Conservation (phyloP, 92 coral and sea anemone species). For the Porites rus region DNA sequence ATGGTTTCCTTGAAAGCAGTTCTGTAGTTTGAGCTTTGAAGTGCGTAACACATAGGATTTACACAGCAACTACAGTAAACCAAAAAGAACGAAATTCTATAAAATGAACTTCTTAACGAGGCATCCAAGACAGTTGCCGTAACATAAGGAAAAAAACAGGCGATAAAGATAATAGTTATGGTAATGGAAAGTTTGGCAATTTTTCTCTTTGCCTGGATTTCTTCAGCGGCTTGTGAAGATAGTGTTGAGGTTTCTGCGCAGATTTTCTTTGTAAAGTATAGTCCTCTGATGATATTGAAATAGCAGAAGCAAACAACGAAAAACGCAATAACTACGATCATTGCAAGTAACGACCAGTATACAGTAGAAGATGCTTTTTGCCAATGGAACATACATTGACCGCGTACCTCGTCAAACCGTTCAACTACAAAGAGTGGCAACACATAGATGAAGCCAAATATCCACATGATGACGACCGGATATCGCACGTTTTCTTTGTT, state of each 20-base stretch:
- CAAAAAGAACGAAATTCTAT: constrained; percentile 51
- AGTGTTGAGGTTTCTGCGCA: constrained; percentile 23
- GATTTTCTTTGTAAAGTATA: constrained; percentile 72
- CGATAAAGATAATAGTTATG: constrained; percentile 62
- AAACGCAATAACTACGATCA: constrained; percentile 31
- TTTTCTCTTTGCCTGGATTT: constrained; percentile 63
- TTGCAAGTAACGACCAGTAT: constrained; percentile 65
- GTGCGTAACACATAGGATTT: constrained; percentile 74
- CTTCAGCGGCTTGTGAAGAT: constrained; percentile 26
- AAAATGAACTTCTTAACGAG: constrained; percentile 20
- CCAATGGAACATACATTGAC: constrained; percentile 48
- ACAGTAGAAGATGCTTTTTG: constrained; percentile 7
- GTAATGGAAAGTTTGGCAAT: constrained; percentile 66
- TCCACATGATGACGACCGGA: constrained; percentile 64
- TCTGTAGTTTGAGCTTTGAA: constrained; percentile 75
- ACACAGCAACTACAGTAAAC: constrained; percentile 68
- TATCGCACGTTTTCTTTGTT: constrained; percentile 49
- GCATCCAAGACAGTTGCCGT: constrained; percentile 35
- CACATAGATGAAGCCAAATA: constrained; percentile 50
- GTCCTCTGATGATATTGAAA: constrained; percentile 70
- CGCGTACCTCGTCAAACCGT: constrained; percentile 7
- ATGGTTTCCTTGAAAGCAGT: constrained; percentile 61
- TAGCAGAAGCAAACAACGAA: constrained; percentile 66
- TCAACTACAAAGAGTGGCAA: constrained; percentile 66
- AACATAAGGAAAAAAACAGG: constrained; percentile 70